These are phyloP conservation scores for Tanypteryx hageni DNA, from an alignment of 2,888 invertebrate species.

Conservation along the genomic window DNA sequence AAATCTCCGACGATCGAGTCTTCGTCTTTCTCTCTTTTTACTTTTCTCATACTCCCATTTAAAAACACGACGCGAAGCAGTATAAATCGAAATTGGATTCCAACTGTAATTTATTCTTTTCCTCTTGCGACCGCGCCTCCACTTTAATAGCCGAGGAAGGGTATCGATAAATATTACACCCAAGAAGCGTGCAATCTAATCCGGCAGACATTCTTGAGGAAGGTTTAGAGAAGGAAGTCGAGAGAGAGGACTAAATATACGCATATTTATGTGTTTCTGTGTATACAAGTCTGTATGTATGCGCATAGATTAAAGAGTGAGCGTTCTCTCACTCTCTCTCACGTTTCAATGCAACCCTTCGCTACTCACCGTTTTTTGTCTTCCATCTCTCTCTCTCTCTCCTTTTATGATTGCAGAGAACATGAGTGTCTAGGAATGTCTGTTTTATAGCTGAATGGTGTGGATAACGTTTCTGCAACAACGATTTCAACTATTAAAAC, in stretches of 20 bases:
- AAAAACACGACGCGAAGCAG: constrained; percentile 37
- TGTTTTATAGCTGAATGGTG: too few species aligned
- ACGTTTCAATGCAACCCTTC: not conserved
- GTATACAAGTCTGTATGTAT: not conserved
- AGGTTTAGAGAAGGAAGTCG: not conserved
- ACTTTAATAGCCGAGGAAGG: constrained; percentile 51
- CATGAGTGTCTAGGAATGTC: too few species aligned
- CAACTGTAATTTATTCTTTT: constrained; percentile 55
- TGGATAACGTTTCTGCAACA: too few species aligned
- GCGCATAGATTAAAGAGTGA: not conserved
- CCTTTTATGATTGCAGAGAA: too few species aligned
- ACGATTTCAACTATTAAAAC: too few species aligned
- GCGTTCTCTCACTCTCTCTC: not conserved
- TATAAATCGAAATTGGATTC: constrained; percentile 61
- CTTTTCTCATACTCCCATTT: not conserved
- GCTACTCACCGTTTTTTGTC: not conserved
- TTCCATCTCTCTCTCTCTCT: too few species aligned
- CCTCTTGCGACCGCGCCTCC: constrained; percentile 18
- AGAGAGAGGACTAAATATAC: not conserved
- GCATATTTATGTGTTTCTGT: not conserved
- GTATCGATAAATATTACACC: constrained; percentile 55
- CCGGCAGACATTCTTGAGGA: constrained; percentile 43
- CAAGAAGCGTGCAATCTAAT: constrained; percentile 55
- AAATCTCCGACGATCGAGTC: not conserved
- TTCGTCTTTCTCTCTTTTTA: not conserved